phyloP scores from a whole-genome alignment of 2,797 vertebrate genomes.

The Myoxocephalus aenaeus region DNA sequence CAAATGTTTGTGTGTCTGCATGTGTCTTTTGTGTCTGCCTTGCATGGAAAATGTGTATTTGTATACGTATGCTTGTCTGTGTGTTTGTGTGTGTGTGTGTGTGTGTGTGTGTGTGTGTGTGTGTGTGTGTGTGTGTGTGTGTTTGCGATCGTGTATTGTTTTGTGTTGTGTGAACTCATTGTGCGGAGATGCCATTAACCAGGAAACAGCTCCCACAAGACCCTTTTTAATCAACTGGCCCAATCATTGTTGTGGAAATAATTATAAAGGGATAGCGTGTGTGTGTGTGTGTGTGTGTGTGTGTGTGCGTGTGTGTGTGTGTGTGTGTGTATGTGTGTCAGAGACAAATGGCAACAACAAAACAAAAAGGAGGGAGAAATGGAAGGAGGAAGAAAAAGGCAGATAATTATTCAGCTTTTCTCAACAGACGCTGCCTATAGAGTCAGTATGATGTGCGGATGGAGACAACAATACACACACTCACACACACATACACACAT shows the following conservation, averaged over 20 bases:
- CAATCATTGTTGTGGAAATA: conserved; percentile 77
- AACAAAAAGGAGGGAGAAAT: conserved; percentile 46
- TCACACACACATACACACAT: conserved; percentile 17
- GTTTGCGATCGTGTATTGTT: conserved; percentile 27
- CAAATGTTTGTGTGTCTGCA: conserved; percentile 33
- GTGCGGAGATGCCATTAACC: conserved; percentile 66
- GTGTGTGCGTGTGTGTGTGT: not conserved
- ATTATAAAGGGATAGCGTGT: conserved; percentile 62
- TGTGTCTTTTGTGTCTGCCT: conserved; percentile 9
- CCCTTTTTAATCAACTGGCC: conserved; percentile 76
- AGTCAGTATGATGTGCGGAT: conserved; percentile 35
- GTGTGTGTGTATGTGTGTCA: not conserved
- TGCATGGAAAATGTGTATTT: conserved; percentile 4
- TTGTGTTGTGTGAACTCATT: conserved; percentile 34
- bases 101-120: too few relatives aligned
- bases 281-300: conserved; percentile 1
- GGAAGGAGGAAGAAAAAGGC: conserved; percentile 18
- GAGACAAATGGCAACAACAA: conserved; percentile 33
- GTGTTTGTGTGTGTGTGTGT: not conserved
- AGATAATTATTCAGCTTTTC: conserved; percentile 55
- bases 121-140: too few relatives aligned
- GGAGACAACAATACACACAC: conserved; percentile 3
- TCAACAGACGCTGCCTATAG: conserved; percentile 43
- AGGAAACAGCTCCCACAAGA: conserved; percentile 71
- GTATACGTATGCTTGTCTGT: not conserved